phyloP scores from a whole-genome alignment of 2,888 invertebrate species.

The Trichacis sp. region DNA sequence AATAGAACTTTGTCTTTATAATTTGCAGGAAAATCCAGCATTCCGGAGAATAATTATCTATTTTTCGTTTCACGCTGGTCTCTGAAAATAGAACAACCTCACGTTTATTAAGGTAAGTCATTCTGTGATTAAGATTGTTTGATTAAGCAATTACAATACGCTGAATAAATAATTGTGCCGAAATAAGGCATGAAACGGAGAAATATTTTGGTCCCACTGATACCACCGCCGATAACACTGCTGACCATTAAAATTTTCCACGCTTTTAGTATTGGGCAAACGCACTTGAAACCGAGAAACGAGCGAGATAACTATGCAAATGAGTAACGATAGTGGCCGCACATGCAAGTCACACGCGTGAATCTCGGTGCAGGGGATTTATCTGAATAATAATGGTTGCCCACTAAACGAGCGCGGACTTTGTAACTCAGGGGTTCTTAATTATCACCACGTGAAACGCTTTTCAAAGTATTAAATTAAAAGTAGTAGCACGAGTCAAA shows the following conservation, averaged over 20 bases:
- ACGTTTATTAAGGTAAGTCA: constrained; percentile 38
- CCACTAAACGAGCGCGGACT: constrained; percentile 2
- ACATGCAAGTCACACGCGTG: constrained; percentile 11
- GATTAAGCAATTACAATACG: neutral
- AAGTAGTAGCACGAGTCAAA: neutral
- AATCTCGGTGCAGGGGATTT: constrained; percentile 11
- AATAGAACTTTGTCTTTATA: too few relatives aligned
- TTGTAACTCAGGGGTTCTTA: constrained; percentile 11
- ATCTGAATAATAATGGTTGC: constrained; percentile 13
- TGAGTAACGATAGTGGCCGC: constrained; percentile 14
- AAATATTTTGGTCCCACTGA: too few relatives aligned
- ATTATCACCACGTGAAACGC: constrained; percentile 8
- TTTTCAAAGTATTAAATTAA: constrained; percentile 10
- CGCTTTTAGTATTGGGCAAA: neutral
- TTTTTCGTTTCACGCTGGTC: constrained; percentile 8
- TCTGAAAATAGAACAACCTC: constrained; percentile 17
- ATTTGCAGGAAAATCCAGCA: neutral
- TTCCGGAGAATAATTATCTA: neutral
- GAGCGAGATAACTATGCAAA: constrained; percentile 11
- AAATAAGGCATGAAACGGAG: too few relatives aligned
- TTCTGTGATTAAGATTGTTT: neutral
- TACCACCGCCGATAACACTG: too few relatives aligned
- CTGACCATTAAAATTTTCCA: constrained; percentile 8
- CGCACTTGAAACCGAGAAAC: constrained; percentile 2
- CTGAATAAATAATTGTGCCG: too few relatives aligned